Evolutionary conservation across 2,797 vertebrate genomes (phyloP).

Genomic region (Cichlasoma orientale): DNA sequence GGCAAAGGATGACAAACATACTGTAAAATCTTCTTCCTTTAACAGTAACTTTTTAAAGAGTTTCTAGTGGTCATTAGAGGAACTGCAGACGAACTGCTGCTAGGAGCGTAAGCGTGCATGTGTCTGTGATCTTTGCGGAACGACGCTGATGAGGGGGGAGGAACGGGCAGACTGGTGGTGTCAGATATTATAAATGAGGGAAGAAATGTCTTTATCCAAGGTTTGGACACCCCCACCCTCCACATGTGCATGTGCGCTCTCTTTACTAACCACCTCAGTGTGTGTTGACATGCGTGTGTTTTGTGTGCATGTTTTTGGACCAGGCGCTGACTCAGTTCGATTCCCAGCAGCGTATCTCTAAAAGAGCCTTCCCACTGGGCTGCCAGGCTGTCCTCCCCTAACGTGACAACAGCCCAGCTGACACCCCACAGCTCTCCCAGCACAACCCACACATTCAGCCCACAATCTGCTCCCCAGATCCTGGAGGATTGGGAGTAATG

Average conservation of each 20-base stretch:
- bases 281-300: slow-evolving; percentile 13
- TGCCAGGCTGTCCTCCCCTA: slow-evolving; percentile 88
- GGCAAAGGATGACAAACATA: neutral
- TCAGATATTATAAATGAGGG: slow-evolving; percentile 95
- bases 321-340: slow-evolving; percentile 87
- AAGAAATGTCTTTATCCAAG: slow-evolving; percentile 90
- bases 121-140: slow-evolving; percentile 45
- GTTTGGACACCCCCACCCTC: slow-evolving; percentile 83
- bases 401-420: slow-evolving; percentile 93
- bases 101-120: slow-evolving; percentile 3
- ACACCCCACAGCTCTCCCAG: slow-evolving; percentile 90
- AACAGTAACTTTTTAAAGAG: neutral
- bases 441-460: slow-evolving; percentile 85
- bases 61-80: slow-evolving; percentile 3
- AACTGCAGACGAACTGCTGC: slow-evolving; percentile 17
- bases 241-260: neutral
- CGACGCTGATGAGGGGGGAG: slow-evolving; percentile 62
- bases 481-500: slow-evolving; percentile 45
- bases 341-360: slow-evolving; percentile 92
- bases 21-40: neutral
- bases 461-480: slow-evolving; percentile 88
- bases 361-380: slow-evolving; percentile 93
- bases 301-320: slow-evolving; percentile 76
- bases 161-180: slow-evolving; percentile 70
- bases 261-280: slow-evolving; percentile 42